These are phyloP conservation scores for Ichneumoninae sp. DNA, from an alignment of 2,888 invertebrate species.

Conservation along the genomic window DNA sequence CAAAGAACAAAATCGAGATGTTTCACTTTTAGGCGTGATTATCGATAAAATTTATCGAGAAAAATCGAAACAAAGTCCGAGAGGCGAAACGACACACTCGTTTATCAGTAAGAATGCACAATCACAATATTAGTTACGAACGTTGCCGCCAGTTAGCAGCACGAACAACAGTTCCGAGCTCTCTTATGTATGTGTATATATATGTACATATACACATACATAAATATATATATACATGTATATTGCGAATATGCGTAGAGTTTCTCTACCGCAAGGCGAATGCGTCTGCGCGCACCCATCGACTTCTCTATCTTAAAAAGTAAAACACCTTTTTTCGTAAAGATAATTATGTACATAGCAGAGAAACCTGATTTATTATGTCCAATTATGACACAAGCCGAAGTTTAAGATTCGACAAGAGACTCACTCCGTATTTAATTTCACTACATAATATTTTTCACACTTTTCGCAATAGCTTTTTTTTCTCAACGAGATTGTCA, in stretches of 20 bases:
- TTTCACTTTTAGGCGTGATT: not conserved
- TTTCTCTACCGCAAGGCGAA: not conserved
- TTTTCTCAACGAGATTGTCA: constrained; percentile 4
- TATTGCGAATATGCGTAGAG: constrained; percentile 19
- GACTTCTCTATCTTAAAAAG: constrained; percentile 20
- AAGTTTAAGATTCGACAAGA: constrained; percentile 38
- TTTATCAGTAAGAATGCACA: constrained; percentile 32
- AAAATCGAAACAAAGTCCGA: not conserved
- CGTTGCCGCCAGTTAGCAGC: constrained; percentile 56
- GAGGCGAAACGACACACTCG: constrained; percentile 1
- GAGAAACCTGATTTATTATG: constrained; percentile 45
- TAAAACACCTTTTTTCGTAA: constrained; percentile 36
- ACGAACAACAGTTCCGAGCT: constrained; percentile 20
- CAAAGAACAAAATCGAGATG: not conserved
- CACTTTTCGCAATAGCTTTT: not conserved
- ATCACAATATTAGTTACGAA: constrained; percentile 34
- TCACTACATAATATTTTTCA: not conserved
- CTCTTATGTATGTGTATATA: not conserved
- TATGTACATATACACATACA: not conserved
- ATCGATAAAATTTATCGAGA: not conserved
- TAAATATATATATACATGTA: not conserved
- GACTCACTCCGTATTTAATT: constrained; percentile 31
- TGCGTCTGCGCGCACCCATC: constrained; percentile 10
- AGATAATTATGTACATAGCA: constrained; percentile 50
- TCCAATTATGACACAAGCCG: constrained; percentile 41